Conservation (phyloP, 1,140 invertebrate species). For the Andrena cerasifolii region DNA sequence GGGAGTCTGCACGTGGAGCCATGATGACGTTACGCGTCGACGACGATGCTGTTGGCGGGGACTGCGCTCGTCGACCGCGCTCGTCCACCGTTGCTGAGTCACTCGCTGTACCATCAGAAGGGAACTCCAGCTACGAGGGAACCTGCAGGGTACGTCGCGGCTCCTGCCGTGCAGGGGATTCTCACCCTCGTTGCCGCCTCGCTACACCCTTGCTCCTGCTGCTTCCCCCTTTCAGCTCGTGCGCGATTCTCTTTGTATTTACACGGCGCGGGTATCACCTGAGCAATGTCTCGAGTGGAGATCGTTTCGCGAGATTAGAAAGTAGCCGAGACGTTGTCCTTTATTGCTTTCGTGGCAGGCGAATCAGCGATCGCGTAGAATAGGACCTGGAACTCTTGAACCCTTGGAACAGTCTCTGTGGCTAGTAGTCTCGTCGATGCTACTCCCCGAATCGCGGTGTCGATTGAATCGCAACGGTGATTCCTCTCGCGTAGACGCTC, state of each 20-base stretch:
- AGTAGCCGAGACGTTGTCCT: neutral
- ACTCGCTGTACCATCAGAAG: constrained; percentile 62
- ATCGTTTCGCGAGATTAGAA: constrained; percentile 5
- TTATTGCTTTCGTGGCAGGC: constrained; percentile 24
- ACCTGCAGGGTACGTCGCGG: constrained; percentile 14
- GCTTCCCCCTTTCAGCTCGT: no score
- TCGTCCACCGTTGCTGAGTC: constrained; percentile 57
- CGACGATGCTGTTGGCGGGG: constrained; percentile 22
- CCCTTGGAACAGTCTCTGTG: no score
- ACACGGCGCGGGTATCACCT: neutral
- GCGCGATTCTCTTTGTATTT: no score
- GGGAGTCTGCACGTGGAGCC: constrained; percentile 23
- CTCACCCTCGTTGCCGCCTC: neutral
- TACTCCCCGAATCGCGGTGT: neutral
- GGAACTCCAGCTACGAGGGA: constrained; percentile 38
- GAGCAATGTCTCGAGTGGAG: constrained; percentile 6
- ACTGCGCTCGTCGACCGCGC: constrained; percentile 44
- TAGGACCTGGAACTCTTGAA: constrained; percentile 9
- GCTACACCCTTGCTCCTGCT: neutral
- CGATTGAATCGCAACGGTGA: no score
- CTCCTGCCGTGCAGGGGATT: constrained; percentile 11
- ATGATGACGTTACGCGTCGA: constrained; percentile 45
- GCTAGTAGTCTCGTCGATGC: no score
- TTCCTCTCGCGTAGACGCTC: no score
- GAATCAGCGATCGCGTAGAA: neutral